phyloP scores from a whole-genome alignment of 2,888 invertebrate genomes.

The Malachius bipustulatus region DNA sequence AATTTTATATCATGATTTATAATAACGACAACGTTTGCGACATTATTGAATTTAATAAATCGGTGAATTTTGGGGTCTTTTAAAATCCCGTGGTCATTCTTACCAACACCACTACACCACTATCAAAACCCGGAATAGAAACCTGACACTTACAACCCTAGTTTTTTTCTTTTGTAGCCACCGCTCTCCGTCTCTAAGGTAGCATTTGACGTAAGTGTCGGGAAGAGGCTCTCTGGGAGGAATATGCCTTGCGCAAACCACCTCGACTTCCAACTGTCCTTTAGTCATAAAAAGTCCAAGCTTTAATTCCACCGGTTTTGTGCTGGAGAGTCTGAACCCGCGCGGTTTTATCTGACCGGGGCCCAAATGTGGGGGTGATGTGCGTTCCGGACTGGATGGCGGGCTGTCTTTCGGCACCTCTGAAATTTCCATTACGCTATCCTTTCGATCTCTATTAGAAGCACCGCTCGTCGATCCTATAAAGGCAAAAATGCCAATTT shows the following conservation, averaged over 20 bases:
- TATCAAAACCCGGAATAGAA: no score
- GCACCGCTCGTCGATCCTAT: conserved; percentile 27
- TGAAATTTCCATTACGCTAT: conserved; percentile 45
- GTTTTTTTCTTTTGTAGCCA: conserved; percentile 89
- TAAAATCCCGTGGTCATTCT: no score
- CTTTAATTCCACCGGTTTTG: conserved; percentile 70
- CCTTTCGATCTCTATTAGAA: conserved; percentile 41
- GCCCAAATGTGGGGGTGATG: conserved; percentile 49
- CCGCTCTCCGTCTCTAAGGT: conserved; percentile 77
- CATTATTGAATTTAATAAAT: no score
- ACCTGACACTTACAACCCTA: conserved; percentile 62
- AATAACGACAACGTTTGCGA: no score
- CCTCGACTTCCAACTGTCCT: conserved; percentile 83
- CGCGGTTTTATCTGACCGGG: conserved; percentile 74
- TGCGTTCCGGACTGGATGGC: conserved; percentile 43
- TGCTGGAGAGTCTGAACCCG: conserved; percentile 54
- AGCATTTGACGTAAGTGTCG: conserved; percentile 91
- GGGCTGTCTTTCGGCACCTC: conserved; percentile 43
- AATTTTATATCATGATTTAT: no score
- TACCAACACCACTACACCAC: no score
- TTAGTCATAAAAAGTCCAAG: conserved; percentile 82
- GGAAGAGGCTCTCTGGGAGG: conserved; percentile 57
- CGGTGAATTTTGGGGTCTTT: no score
- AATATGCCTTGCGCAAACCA: conserved; percentile 59
- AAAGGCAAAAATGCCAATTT: conserved; percentile 11